Evolutionary conservation across 2,797 vertebrate species (phyloP), one percentile per base, ranked within the genome.

Genomic region (Rallus crepitans): DNA sequence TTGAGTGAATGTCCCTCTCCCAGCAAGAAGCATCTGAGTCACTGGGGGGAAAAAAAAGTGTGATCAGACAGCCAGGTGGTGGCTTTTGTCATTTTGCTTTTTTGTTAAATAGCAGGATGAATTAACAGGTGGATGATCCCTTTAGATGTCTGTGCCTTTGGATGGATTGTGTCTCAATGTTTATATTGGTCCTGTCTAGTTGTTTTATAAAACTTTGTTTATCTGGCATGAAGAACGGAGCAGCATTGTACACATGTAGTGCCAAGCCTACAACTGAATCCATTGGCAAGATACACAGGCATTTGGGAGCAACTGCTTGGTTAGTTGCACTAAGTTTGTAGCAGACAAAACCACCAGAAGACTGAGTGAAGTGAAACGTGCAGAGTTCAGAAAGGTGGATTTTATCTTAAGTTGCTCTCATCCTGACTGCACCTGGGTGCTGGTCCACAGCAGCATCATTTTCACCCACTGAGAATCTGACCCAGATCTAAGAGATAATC

Each of bases 21-120:
- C 70, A 93, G 53, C 79, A 69, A 85, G 90, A 90, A 89, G 52
- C 63, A 40, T 82, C 86, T 93, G 84, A 94, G 75, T 93, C 66
- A 88, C 59, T 6, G 50, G 42, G 42, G 15, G 42, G 16, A 55
- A 55, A 68, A 59, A 57, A 42, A 27, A 20, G 31, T 47, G 69
- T 73, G 16, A 73, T 64, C 45, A 89, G 31, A 42, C 78, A 87
- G 47, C 19, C n/a, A 71, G 24, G 55, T 84, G 66, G 73, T 59
- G 87, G 57, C 60, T 91, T 92, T 87, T 95, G 52, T 66, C 66
- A 78, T 73, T 80, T 47, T 37, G 11, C 19, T 40, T 86, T 93
- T 69, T 88, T 53, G 24, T 92, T 90, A 76, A 83, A 76, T 56
- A 79, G 47, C 20, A 60, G 90, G 70, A 82, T 60, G 19, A 89